Evolutionary conservation across 2,888 invertebrate genomes (phyloP).

Genomic region (Aromia moschata): DNA sequence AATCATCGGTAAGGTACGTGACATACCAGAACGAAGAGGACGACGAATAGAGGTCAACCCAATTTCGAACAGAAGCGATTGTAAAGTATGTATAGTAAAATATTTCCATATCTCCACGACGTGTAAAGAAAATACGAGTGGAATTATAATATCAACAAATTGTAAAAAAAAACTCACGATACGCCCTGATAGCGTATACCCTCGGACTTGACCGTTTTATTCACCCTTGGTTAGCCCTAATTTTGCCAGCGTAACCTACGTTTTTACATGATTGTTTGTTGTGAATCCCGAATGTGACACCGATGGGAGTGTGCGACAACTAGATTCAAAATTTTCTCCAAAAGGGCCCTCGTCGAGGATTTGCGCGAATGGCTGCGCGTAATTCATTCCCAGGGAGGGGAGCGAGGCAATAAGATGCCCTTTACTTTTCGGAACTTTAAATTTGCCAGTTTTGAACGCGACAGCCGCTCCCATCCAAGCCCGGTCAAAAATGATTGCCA

Average conservation of each 20-base stretch:
- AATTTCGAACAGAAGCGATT: constrained; percentile 10
- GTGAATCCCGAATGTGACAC: constrained; percentile 36
- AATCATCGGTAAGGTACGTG: constrained; percentile 93
- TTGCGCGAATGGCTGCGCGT: constrained; percentile 74
- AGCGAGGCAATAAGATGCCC: constrained; percentile 63
- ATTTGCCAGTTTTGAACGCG: constrained; percentile 10
- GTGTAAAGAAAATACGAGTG: constrained; percentile 13
- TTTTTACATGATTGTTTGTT: constrained; percentile 17
- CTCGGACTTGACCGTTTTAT: constrained; percentile 31
- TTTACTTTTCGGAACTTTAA: constrained; percentile 27
- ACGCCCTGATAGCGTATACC: constrained; percentile 40
- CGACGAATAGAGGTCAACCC: constrained; percentile 68
- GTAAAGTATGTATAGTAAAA: constrained; percentile 38
- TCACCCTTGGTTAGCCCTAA: constrained; percentile 14
- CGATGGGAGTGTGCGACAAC: constrained; percentile 50
- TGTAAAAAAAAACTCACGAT: constrained; percentile 37
- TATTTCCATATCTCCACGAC: constrained; percentile 17
- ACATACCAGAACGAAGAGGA: constrained; percentile 95
- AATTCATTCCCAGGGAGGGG: constrained; percentile 61
- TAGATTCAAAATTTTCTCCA: constrained; percentile 49
- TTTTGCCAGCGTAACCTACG: constrained; percentile 5
- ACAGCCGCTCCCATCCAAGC: constrained; percentile 54
- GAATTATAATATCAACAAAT: constrained; percentile 28
- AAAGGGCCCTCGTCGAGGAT: constrained; percentile 65
- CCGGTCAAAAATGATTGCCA: constrained; percentile 59